Evolutionary conservation across 2,797 vertebrate genomes (phyloP), one percentile per base, ranked within the genome.

Genomic region (Brotula barbata): DNA sequence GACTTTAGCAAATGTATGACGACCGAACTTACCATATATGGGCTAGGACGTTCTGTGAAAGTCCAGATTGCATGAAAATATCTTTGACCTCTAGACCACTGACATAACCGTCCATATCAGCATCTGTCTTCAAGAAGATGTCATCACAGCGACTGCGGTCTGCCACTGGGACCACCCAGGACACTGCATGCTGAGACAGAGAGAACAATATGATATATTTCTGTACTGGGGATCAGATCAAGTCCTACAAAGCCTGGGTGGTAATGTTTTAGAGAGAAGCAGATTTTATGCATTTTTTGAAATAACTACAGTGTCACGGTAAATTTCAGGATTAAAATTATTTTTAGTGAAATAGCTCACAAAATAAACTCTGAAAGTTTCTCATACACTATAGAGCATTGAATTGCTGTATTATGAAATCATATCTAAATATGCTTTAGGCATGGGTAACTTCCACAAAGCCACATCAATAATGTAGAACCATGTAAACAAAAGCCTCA

Each of bases 1-100:
- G 20, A 31, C 14, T n/a, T 4, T n/a, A n/a, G n/a, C n/a, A n/a
- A n/a, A n/a, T n/a, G n/a, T n/a, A n/a, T n/a, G n/a, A n/a, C n/a
- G n/a, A n/a, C n/a, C n/a, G n/a, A n/a, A n/a, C 68, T 6, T 92
- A 98, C 97, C 97, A 99, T 85, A 99, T 96, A 69, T 98, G 96
- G 7, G 97, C 97, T 19, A 99, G 90, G 42, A 96, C 44, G 63
- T 89, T 96, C 88, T 99, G 97, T 43, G 92, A 90, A 41, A 98
- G 94, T 62, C 95, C 96, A 0, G 97, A 99, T 47, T 98, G 96
- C 90, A 99, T 96, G 86, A 99, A 99, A 88, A 99, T 98, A 1
- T 99, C 96, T 77, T 97, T 98, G 31, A 97, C 96, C 90, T 99
- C 96, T 56, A 87, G 93, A 42, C 97, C 97, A 1, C 95, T 98